A percentile compares a stretch with the other conserved stretches of the same genome.
Evolutionary conservation across 2,113 vertebrate species (phyloP).

Genomic region (Lepisosteus osseus): DNA sequence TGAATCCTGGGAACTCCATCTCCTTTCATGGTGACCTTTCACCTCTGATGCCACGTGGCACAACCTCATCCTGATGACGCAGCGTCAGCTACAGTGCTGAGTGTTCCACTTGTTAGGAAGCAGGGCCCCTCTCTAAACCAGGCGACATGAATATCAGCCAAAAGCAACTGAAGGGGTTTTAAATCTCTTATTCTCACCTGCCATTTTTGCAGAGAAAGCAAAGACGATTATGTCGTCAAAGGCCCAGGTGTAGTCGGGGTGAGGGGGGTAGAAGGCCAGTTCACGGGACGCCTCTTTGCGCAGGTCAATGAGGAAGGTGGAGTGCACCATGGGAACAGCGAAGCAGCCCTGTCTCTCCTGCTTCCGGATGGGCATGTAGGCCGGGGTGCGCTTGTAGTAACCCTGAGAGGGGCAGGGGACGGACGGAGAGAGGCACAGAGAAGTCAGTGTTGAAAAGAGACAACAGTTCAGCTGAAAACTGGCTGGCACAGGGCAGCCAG

Average conservation of each 20-base stretch:
- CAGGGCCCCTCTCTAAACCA: too few species aligned
- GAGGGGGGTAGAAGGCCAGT: conserved; percentile 82
- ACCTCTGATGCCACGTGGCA: too few species aligned
- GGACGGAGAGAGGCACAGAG: background rate
- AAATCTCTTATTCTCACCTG: conserved; percentile 59
- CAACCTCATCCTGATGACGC: too few species aligned
- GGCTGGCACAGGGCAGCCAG: too few species aligned
- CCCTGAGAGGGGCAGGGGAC: conserved; percentile 56
- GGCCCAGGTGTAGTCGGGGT: conserved; percentile 82
- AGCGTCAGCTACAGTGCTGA: too few species aligned
- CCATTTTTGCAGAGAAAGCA: conserved; percentile 81
- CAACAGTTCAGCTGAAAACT: too few species aligned
- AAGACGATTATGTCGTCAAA: conserved; percentile 95
- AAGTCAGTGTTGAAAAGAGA: too few species aligned
- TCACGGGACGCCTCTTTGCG: conserved; percentile 72
- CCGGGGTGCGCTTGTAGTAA: conserved; percentile 85
- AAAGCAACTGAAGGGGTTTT: too few species aligned
- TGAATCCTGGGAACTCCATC: background rate
- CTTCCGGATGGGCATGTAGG: conserved; percentile 84
- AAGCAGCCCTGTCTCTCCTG: conserved; percentile 81
- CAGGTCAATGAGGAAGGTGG: conserved; percentile 85
- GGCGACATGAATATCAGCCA: too few species aligned
- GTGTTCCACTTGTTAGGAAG: too few species aligned
- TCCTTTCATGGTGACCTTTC: too few species aligned
- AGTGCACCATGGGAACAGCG: conserved; percentile 92